Evolutionary conservation across 1,140 invertebrate genomes (phyloP).

Genomic region (Aethina tumida): DNA sequence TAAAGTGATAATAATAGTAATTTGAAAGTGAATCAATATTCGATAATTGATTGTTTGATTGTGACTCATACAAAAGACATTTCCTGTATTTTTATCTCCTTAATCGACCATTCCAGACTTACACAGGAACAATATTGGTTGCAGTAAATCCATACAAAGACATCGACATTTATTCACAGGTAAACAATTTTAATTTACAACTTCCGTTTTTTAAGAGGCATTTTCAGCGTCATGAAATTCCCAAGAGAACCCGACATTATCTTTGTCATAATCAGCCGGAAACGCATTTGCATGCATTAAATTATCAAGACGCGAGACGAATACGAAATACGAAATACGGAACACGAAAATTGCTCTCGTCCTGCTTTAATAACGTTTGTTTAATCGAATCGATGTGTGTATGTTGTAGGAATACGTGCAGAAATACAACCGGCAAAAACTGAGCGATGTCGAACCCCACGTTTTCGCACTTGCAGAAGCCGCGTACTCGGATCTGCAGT

Average conservation of each 20-base stretch:
- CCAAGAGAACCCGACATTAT: constrained; percentile 7
- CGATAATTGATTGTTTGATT: too few species aligned
- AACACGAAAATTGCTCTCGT: too few species aligned
- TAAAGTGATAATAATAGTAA: too few species aligned
- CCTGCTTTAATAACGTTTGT: too few species aligned
- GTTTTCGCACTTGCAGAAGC: constrained; percentile 86
- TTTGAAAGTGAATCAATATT: too few species aligned
- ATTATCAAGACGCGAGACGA: background rate
- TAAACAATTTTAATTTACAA: constrained; percentile 47
- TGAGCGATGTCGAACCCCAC: constrained; percentile 74
- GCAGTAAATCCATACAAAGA: constrained; percentile 95
- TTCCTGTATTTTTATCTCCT: too few species aligned
- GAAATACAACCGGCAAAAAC: constrained; percentile 70
- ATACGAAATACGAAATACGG: too few species aligned
- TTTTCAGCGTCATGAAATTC: constrained; percentile 5
- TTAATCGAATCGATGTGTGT: too few species aligned
- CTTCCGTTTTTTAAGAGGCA: background rate
- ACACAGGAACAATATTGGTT: constrained; percentile 87
- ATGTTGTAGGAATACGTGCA: constrained; percentile 66
- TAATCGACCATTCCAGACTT: constrained; percentile 57
- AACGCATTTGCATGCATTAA: constrained; percentile 5
- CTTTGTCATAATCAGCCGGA: constrained; percentile 1
- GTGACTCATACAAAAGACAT: too few species aligned
- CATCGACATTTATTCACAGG: constrained; percentile 81
- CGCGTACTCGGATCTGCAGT: constrained; percentile 59